Percentiles rank a stretch among this genome's conserved stretches.
These are phyloP conservation scores for Clunio marinus DNA, from an alignment of 2,888 invertebrate genomes.

Conservation along the genomic window DNA sequence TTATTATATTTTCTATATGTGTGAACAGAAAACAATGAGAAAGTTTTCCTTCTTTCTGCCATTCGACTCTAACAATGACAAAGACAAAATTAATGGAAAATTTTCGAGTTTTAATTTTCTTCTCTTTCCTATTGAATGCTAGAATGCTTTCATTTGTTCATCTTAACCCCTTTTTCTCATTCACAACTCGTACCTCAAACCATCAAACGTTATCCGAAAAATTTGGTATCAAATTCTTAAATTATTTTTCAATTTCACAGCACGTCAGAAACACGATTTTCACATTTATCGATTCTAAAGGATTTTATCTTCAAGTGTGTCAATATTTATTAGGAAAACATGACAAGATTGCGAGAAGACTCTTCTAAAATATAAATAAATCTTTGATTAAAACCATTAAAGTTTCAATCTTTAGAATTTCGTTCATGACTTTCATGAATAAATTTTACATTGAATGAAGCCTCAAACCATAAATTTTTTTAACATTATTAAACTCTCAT, in stretches of 20 bases:
- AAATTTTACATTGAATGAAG: too few relatives aligned
- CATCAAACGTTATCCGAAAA: not conserved
- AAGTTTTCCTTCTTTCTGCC: slow-evolving; percentile 1
- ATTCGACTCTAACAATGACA: slow-evolving; percentile 21
- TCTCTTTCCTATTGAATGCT: not conserved
- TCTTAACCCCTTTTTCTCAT: not conserved
- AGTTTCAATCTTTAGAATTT: too few relatives aligned
- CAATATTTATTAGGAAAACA: too few relatives aligned
- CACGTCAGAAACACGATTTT: not conserved
- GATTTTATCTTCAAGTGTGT: too few relatives aligned
- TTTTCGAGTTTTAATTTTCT: slow-evolving; percentile 31
- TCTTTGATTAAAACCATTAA: too few relatives aligned
- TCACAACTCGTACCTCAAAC: too few relatives aligned
- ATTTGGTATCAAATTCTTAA: not conserved
- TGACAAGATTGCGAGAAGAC: too few relatives aligned
- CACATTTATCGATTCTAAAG: too few relatives aligned
- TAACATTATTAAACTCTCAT: slow-evolving; percentile 30
- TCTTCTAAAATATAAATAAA: too few relatives aligned
- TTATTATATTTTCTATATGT: slow-evolving; percentile 27
- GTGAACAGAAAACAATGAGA: not conserved
- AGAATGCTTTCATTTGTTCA: not conserved
- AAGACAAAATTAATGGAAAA: slow-evolving; percentile 39
- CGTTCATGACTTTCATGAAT: too few relatives aligned
- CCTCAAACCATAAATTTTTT: too few relatives aligned
- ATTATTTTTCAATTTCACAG: slow-evolving; percentile 8